Evolutionary conservation across 2,888 invertebrate species (phyloP).

Genomic region (Melieria crassipennis): DNA sequence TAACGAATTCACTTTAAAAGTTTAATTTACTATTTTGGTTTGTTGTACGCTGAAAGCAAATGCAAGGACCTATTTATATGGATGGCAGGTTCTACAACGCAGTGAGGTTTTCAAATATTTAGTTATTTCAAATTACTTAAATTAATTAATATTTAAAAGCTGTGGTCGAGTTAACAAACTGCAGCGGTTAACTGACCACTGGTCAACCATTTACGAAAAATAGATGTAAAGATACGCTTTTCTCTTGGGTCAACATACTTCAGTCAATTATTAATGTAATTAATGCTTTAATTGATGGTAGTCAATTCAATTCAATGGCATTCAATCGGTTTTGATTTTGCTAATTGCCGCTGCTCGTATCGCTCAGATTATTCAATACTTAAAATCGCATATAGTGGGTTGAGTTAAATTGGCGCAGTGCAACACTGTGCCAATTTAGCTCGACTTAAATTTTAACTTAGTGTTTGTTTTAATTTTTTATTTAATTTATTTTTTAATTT

Average conservation of each 20-base stretch:
- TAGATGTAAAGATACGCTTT: constrained; percentile 64
- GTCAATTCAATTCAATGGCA: not conserved
- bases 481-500: constrained; percentile 14
- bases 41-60: no score
- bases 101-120: no score
- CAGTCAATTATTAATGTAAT: constrained; percentile 11
- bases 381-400: constrained; percentile 7
- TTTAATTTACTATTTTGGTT: no score
- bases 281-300: not conserved
- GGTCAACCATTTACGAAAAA: constrained; percentile 64
- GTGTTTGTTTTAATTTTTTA: not conserved
- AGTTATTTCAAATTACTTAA: no score
- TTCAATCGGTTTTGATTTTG: constrained; percentile 20
- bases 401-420: constrained; percentile 3
- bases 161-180: constrained; percentile 10
- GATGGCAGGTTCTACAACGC: no score
- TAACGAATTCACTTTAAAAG: no score
- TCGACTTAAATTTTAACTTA: not conserved
- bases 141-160: constrained; percentile 10
- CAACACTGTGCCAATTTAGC: no score
- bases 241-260: constrained; percentile 19
- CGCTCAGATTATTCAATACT: not conserved
- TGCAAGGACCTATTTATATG: no score
- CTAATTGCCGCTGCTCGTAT: constrained; percentile 38
- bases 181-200: not conserved